Base-by-base conservation (phyloP, 2,797 vertebrate genomes). In the Salmo trutta region DNA sequence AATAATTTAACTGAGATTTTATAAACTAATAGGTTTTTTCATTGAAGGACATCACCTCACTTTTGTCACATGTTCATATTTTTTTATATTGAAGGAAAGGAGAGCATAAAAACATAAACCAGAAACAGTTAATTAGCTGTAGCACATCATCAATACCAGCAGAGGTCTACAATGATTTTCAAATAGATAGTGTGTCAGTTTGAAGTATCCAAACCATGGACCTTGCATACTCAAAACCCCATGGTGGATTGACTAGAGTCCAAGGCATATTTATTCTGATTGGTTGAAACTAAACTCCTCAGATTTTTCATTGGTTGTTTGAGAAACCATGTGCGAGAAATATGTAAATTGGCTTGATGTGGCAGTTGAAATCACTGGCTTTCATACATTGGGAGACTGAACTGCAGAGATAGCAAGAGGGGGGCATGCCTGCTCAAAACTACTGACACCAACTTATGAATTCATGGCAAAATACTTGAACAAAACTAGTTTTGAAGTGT, bases 271-370 rank as follows among this genome's bases (percentile, higher is more conserved):
- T 24, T 10, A n/a, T 3, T 64, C 68, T 77, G 64, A 82, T 77
- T 86, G 78, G 84, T 79, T 41, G 29, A 51, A 53, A 15, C 17
- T 19, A 71, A 53, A 19, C 14, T 47, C 33, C 15, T 51, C 36
- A 0, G 16, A 24, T 51, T n/a, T 17, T 27, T 71, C 41, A 81
- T 67, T 75, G 84, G 78, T 47, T 31, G 54, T 4, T n/a, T 21
- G 62, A 2, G 15, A 53, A 4, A 24, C 52, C 36, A 27, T 41
- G 68, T 19, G 36, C 10, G 41, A 56, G 17, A 52, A 75, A 77
- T 83, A 86, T 83, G 78, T 72, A 83, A 86, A 86, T 80, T 1
- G 75, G 29, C 15, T 4, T 1, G 15, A 70, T 14, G 21, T n/a
- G 41, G 24, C 47, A 31, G 56, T 78, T 83, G 70, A 78, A 73